Conservation (phyloP, 2,113 vertebrate species). For the Hippoglossus stenolepis region DNA sequence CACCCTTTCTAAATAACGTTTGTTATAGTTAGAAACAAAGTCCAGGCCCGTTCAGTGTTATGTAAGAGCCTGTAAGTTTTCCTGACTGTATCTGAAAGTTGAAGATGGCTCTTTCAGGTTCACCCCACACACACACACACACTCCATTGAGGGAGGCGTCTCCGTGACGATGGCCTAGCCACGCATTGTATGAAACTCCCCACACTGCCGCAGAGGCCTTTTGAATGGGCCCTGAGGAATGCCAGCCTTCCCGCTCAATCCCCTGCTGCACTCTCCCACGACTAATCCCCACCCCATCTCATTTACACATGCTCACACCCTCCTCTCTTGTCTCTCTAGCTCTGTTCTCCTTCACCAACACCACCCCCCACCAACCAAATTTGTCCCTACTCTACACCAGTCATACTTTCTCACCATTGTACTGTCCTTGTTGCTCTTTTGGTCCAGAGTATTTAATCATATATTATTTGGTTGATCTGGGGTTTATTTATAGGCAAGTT, state of each 20-base stretch:
- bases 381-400: slow-evolving; percentile 9
- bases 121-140: not conserved
- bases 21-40: slow-evolving; percentile 18
- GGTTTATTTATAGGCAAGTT: slow-evolving; percentile 29
- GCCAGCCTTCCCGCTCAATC: slow-evolving; percentile 73
- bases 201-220: slow-evolving; percentile 59
- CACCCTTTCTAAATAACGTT: slow-evolving; percentile 69
- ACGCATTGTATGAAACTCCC: slow-evolving; percentile 70
- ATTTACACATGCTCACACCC: slow-evolving; percentile 69
- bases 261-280: slow-evolving; percentile 77
- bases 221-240: slow-evolving; percentile 73
- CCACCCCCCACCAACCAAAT: slow-evolving; percentile 5
- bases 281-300: slow-evolving; percentile 76
- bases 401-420: slow-evolving; percentile 22
- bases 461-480: slow-evolving; percentile 38
- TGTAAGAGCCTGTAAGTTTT: slow-evolving; percentile 32
- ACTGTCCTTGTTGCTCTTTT: slow-evolving; percentile 25
- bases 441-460: slow-evolving; percentile 38
- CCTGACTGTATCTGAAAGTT: slow-evolving; percentile 9
- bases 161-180: slow-evolving; percentile 71
- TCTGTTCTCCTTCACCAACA: slow-evolving; percentile 11
- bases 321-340: slow-evolving; percentile 49
- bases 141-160: slow-evolving; percentile 55
- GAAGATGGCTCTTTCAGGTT: slow-evolving; percentile 48
- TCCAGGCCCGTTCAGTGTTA: slow-evolving; percentile 42